These are phyloP conservation scores for Candoia aspera DNA, from an alignment of 2,113 vertebrate species.

Conservation along the genomic window DNA sequence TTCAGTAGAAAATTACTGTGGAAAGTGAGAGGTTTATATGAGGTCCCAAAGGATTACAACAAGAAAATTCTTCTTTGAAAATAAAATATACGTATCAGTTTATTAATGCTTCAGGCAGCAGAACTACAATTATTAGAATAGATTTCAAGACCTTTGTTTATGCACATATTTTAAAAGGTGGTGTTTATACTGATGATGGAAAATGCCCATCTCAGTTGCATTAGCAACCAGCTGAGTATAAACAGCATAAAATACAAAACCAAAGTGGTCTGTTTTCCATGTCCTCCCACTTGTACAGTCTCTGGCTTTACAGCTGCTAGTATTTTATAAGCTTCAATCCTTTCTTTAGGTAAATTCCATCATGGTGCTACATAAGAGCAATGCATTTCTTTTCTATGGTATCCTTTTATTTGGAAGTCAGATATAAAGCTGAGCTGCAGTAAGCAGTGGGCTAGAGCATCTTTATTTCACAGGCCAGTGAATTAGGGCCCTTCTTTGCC, in stretches of 20 bases:
- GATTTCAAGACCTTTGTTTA: not conserved
- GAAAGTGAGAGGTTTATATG: not conserved
- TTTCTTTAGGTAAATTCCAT: conserved; percentile 43
- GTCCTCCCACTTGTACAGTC: rapidly evolving
- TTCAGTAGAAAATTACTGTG: conserved; percentile 10
- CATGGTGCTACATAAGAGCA: conserved; percentile 28
- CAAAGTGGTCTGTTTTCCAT: not conserved
- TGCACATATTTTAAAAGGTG: not conserved
- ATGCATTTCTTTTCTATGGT: conserved; percentile 45
- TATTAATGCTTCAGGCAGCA: not conserved
- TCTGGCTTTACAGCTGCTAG: conserved; percentile 10
- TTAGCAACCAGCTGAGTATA: not conserved
- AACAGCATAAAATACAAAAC: not conserved
- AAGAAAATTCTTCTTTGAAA: not conserved
- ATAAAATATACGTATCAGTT: not conserved
- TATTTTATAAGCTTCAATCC: conserved; percentile 28
- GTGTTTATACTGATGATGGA: not conserved
- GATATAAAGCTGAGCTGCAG: conserved; percentile 48
- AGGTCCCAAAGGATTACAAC: not conserved
- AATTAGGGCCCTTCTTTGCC: conserved; percentile 57
- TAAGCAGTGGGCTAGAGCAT: conserved; percentile 39
- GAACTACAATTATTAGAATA: not conserved
- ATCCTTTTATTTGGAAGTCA: conserved; percentile 43
- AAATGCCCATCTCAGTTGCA: not conserved
- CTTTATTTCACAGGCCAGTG: conserved; percentile 57